Percentiles rank a stretch among this genome's conserved stretches.
phyloP scores from a whole-genome alignment of 2,113 vertebrate species.

The Fulica atra region DNA sequence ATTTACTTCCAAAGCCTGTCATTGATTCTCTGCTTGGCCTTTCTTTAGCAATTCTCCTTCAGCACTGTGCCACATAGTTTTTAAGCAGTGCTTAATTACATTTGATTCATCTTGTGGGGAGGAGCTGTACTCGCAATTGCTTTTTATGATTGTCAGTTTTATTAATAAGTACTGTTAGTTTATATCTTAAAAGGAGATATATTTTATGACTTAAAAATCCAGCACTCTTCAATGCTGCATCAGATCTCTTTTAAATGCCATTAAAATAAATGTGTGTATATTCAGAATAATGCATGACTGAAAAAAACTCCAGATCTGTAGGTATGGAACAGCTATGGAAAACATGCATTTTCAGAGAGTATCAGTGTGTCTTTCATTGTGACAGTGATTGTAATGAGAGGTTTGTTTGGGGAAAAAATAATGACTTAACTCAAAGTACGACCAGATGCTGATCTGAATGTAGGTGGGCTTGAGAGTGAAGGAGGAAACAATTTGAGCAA shows the following conservation, averaged over 20 bases:
- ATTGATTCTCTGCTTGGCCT: not conserved
- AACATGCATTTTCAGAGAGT: not conserved
- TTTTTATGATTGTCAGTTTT: not conserved
- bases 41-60: not conserved
- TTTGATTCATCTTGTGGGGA: not conserved
- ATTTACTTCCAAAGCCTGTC: not conserved
- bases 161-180: not conserved
- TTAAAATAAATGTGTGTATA: not conserved
- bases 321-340: not conserved
- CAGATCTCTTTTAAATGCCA: not conserved
- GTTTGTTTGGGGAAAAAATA: not conserved
- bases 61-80: not conserved
- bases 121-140: not conserved
- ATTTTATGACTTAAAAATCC: not conserved
- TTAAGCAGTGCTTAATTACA: not conserved
- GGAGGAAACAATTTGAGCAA: not conserved
- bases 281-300: not conserved
- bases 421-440: not conserved
- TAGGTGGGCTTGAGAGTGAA: not conserved
- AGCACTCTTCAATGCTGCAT: not conserved
- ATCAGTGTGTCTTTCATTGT: not conserved
- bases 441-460: not conserved
- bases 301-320: not conserved
- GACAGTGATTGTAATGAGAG: not conserved
- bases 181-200: not conserved